These are phyloP conservation scores for Diplodus sargus DNA, from an alignment of 2,797 vertebrate genomes.

Conservation along the genomic window DNA sequence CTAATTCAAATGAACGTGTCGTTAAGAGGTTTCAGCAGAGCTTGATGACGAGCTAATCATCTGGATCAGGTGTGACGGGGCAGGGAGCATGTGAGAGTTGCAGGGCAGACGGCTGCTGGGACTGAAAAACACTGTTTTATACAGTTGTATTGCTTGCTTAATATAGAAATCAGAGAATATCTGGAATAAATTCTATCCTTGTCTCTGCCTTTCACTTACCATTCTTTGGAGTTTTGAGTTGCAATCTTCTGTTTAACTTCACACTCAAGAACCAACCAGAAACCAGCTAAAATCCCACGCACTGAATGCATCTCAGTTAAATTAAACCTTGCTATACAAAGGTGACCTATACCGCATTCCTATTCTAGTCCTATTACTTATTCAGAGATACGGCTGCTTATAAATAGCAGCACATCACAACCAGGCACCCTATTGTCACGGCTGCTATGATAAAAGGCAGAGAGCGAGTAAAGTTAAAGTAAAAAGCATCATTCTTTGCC, in stretches of 20 bases:
- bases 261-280: no score
- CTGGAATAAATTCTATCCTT: no score
- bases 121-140: no score
- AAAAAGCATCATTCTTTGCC: constrained; percentile 5
- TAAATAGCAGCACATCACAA: constrained; percentile 55
- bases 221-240: no score
- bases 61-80: no score
- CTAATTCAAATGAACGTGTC: no score
- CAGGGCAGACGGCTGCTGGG: no score
- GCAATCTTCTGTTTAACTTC: no score
- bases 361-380: constrained; percentile 46
- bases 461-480: constrained; percentile 23
- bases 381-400: constrained; percentile 47
- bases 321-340: constrained; percentile 18
- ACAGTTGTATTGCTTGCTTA: not conserved
- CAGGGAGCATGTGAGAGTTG: no score
- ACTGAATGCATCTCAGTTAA: not conserved
- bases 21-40: no score
- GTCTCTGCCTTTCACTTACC: not conserved
- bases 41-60: no score
- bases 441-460: constrained; percentile 40
- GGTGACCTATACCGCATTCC: constrained; percentile 46
- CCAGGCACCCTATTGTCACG: constrained; percentile 31
- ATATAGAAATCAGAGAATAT: not conserved
- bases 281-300: no score